Evolutionary conservation across 2,888 invertebrate species (phyloP), one percentile per base, ranked within the genome.

Genomic region (Athetis lepigone): DNA sequence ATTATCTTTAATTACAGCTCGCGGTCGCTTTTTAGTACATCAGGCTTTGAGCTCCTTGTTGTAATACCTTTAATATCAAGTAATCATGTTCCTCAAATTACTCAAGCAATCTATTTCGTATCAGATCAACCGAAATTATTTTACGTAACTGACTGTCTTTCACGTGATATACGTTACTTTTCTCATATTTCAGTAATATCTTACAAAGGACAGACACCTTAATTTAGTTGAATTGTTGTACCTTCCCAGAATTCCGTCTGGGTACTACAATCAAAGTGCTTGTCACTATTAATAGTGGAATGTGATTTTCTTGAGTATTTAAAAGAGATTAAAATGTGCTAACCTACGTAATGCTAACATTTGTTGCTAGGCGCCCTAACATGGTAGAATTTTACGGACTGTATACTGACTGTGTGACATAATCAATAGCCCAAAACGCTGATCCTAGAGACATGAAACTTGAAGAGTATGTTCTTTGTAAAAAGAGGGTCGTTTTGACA

Each of bases 171-270:
- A 23, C 27, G 43, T 39, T 66, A 55, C 6, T 55, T 49, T 47
- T 56, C 27, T 45, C 39, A 40, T 56, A 51, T 42, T 18, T 25
- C 4, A 49, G 18, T 27, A 21, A 55, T 39, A 56, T 36, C 43
- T 27, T 29, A 19, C n/a, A 18, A 0, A 37, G 36, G n/a, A 19
- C 18, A n/a, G 13, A 27, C 6, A 7, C 8, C 49, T 49, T 40
- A 27, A 56, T 55, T 55, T 18, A 42, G 33, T 56, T 21, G 19
- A 36, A 67, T 27, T 67, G 18, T 49, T 19, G 21, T 45, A 39
- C 13, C 11, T 67, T 50, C 39, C 39, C n/a, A 9, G 49, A 74
- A 68, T 57, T 56, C 18, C 27, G 57, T 50, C 33, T 27, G 21
- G 7, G 16, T 23, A 21, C 13, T 16, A 50, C 27, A 45, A 68